phyloP scores from a whole-genome alignment of 2,113 vertebrate genomes.

The Oryzias woworae region DNA sequence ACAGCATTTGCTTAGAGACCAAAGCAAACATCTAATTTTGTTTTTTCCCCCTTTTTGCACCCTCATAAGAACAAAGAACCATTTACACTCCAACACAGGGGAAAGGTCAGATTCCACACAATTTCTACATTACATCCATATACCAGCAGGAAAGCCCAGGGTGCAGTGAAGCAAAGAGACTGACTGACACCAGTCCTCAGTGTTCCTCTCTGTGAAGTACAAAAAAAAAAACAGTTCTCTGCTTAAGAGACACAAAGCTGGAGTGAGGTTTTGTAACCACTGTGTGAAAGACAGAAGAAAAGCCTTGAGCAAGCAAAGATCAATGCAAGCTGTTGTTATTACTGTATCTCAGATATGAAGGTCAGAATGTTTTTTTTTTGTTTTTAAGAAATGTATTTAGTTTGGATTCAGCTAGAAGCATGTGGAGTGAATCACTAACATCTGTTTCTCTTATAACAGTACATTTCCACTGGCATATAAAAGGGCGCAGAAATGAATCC shows the following conservation, averaged over 20 bases:
- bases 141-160: not conserved
- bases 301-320: not conserved
- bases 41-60: no score
- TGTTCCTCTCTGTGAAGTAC: not conserved
- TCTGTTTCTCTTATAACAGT: slow-evolving; percentile 35
- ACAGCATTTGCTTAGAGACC: not conserved
- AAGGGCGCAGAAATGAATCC: slow-evolving; percentile 61
- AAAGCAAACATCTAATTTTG: not conserved
- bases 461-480: slow-evolving; percentile 45
- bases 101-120: no score
- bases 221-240: not conserved
- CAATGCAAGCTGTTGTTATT: not conserved
- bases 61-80: no score
- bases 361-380: not conserved
- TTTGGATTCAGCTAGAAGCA: slow-evolving; percentile 12
- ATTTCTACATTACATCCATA: slow-evolving; percentile 1
- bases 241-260: not conserved
- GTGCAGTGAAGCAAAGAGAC: not conserved
- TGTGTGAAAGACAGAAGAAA: not conserved
- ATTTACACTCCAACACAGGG: no score
- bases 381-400: slow-evolving; percentile 3
- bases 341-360: not conserved
- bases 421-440: slow-evolving; percentile 14
- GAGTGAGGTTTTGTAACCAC: not conserved
- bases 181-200: not conserved